Percentiles rank a stretch among this genome's conserved stretches.
Evolutionary conservation across 2,888 invertebrate genomes (phyloP).

Genomic region (Agrochola lychnidis): DNA sequence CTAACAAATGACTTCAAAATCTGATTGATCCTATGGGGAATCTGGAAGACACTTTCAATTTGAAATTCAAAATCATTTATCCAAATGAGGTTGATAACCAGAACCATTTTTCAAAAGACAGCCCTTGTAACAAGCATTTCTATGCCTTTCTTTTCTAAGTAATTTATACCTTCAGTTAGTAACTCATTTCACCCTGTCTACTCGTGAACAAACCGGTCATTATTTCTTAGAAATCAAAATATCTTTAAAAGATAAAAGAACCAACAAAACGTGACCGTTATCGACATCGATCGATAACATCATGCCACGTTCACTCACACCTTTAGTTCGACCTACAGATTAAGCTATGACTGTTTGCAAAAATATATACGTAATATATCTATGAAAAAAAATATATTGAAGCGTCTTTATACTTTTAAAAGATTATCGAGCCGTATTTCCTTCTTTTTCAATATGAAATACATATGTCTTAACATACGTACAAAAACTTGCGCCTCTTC

Average conservation of each 20-base stretch:
- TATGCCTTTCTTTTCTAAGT: background rate
- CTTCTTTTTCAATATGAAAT: background rate
- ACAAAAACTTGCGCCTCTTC: no score
- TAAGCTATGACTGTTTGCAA: constrained; percentile 5
- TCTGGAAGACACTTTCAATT: background rate
- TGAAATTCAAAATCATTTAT: background rate
- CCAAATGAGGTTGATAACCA: background rate
- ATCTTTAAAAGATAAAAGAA: constrained; percentile 32
- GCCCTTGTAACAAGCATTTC: background rate
- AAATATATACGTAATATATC: constrained; percentile 1
- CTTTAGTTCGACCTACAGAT: background rate
- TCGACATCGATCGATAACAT: constrained; percentile 38
- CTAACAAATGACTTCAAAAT: background rate
- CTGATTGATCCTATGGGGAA: background rate
- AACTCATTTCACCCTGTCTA: no score
- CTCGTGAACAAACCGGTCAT: background rate
- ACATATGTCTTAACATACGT: no score
- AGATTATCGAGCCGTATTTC: background rate
- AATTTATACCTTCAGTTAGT: background rate
- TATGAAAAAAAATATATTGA: background rate
- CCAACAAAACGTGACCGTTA: constrained; percentile 47
- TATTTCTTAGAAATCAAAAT: constrained; percentile 40
- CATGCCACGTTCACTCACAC: constrained; percentile 38
- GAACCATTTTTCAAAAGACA: no score
- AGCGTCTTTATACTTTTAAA: background rate